Base-by-base conservation (phyloP, 2,888 invertebrate genomes). In the Hololepta plana region DNA sequence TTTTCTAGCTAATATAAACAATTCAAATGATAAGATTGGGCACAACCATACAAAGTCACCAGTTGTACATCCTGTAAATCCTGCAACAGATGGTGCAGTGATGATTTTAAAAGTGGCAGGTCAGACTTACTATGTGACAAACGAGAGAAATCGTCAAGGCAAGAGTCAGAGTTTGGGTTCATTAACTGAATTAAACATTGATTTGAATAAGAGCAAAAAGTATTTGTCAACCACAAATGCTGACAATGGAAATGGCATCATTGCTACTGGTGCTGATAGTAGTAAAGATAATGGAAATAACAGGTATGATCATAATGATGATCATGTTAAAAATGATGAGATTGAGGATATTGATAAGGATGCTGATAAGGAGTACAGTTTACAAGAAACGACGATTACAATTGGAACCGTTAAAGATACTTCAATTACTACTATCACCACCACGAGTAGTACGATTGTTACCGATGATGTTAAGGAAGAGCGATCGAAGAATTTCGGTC, bases 51-150 rank as follows among this genome's bases (percentile, higher is more conserved):
- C n/a, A n/a, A n/a, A n/a, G n/a, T n/a, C n/a, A n/a, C n/a, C n/a
- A n/a, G n/a, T n/a, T n/a, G n/a, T n/a, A n/a, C 37, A 33, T 15
- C 32, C 31, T 9, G 44, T 46, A 22, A 44, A 42, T 32, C 47
- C 47, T 6, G 44, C 51, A 23, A n/a, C n/a, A n/a, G 54, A 54
- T 39, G 53, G 53, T 35, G 47, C 49, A 15, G 50, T 50, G 29
- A 55, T 55, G 55, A 40, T 51, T 22, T 55, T 55, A 28, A 54
- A 51, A 37, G 53, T 55, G 20, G 55, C 51, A n/a, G 55, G 55
- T 15, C 48, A 53, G 30, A 52, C 53, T 39, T 55, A 55, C 38
- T 47, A 46, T 31, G 55, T 55, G 23, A 54, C 51, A 25, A 54
- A 53, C 33, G 44, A 44, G 23, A 46, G 47, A 23, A 51, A 47